Percentiles rank a stretch among this genome's conserved stretches.
Conservation (phyloP, 2,113 vertebrate species). For the Mugil cephalus region DNA sequence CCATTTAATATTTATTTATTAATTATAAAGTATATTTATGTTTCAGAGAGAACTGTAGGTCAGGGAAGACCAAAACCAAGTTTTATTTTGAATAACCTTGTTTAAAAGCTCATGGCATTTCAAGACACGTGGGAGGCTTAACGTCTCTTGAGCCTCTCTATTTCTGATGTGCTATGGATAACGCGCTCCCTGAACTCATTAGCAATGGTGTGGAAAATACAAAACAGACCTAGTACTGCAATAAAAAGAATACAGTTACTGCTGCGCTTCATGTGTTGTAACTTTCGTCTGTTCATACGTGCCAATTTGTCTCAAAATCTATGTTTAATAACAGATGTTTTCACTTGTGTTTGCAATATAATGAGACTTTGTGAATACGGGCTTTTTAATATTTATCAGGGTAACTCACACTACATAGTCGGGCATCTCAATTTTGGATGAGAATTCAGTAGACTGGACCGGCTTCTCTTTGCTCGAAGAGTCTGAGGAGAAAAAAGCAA, state of each 20-base stretch:
- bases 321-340: background rate
- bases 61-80: background rate
- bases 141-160: background rate
- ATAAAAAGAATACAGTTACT: constrained; percentile 14
- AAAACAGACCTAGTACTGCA: background rate
- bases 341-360: background rate
- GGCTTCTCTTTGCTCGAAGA: constrained; percentile 78
- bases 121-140: constrained; percentile 7
- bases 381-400: background rate
- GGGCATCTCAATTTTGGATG: constrained; percentile 83
- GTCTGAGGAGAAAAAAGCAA: constrained; percentile 68
- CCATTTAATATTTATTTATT: too few relatives aligned
- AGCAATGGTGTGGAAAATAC: background rate
- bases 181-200: background rate
- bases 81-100: background rate
- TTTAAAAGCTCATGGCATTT: background rate
- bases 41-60: too few relatives aligned
- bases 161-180: background rate
- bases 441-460: constrained; percentile 80
- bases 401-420: constrained; percentile 90
- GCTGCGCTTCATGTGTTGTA: background rate
- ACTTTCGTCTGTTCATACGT: constrained; percentile 2
- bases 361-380: background rate
- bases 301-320: background rate
- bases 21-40: too few relatives aligned